A percentile compares a stretch with the other conserved stretches of the same genome.
Conservation (phyloP, 2,113 vertebrate genomes). For the Pterocles orientalis region DNA sequence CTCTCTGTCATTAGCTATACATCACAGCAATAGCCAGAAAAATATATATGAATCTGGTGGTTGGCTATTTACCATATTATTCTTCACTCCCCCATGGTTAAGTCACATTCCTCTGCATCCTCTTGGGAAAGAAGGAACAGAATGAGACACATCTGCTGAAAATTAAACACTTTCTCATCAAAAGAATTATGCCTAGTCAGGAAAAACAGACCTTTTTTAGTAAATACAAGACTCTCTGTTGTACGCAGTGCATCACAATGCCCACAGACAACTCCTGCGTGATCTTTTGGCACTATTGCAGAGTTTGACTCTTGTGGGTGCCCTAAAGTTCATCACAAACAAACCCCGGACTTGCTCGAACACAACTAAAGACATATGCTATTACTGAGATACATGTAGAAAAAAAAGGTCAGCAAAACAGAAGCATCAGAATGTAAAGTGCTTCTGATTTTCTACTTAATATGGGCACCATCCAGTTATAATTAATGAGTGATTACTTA, state of each 20-base stretch:
- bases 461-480: neutral
- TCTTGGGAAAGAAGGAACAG: constrained; percentile 21
- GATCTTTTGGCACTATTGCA: constrained; percentile 6
- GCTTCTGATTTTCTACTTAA: neutral
- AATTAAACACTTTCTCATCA: constrained; percentile 35
- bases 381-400: neutral
- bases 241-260: neutral
- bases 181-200: constrained; percentile 2
- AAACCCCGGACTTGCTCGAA: neutral
- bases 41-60: neutral
- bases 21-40: neutral
- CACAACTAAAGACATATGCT: neutral
- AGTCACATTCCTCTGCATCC: neutral
- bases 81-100: constrained; percentile 10
- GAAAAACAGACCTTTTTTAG: neutral
- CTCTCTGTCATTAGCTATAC: neutral
- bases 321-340: neutral
- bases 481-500: neutral
- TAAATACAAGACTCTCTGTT: neutral
- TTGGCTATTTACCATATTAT: constrained; percentile 27
- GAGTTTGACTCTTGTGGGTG: neutral
- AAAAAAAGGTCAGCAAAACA: neutral
- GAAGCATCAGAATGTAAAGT: neutral
- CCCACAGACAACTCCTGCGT: constrained; percentile 24
- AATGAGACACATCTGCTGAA: constrained; percentile 31